Conservation (phyloP, 2,888 invertebrate genomes). For the Tipula unca region DNA sequence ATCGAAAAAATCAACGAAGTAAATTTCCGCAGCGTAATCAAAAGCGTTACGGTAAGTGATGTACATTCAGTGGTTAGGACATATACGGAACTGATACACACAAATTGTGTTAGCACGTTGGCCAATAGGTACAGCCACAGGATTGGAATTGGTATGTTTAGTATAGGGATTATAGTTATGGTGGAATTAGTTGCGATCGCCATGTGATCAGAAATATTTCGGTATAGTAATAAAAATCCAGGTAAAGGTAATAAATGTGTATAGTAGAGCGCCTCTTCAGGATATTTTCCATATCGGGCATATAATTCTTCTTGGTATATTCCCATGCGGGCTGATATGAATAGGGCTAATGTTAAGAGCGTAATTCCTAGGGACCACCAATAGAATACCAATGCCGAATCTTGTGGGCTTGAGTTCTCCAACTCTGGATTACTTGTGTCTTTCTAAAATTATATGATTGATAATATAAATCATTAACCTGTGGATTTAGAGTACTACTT, state of each 20-base stretch:
- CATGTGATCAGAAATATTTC: constrained; percentile 70
- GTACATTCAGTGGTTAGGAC: constrained; percentile 88
- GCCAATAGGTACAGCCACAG: constrained; percentile 69
- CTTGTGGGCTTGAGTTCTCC: constrained; percentile 24
- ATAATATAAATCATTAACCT: background rate
- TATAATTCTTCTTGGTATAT: constrained; percentile 87
- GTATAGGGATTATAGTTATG: constrained; percentile 45
- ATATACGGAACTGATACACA: constrained; percentile 94
- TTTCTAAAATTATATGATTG: constrained; percentile 34
- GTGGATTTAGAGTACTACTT: constrained; percentile 25
- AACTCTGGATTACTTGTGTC: constrained; percentile 52
- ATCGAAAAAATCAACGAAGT: constrained; percentile 92
- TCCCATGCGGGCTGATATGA: constrained; percentile 92
- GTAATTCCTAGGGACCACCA: constrained; percentile 67
- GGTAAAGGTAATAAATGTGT: constrained; percentile 87
- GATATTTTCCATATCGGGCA: constrained; percentile 79
- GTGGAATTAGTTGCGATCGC: constrained; percentile 61
- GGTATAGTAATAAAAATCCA: constrained; percentile 69
- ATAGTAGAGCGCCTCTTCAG: constrained; percentile 78
- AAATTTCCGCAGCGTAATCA: constrained; percentile 93
- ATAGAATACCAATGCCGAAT: constrained; percentile 40
- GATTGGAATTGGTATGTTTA: constrained; percentile 58
- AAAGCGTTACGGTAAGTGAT: constrained; percentile 89
- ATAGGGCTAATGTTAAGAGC: constrained; percentile 76
- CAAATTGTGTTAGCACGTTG: constrained; percentile 82